Percentiles rank a stretch among this genome's conserved stretches.
Evolutionary conservation across 2,797 vertebrate genomes (phyloP).

Genomic region (Pseudochirops corinnae): DNA sequence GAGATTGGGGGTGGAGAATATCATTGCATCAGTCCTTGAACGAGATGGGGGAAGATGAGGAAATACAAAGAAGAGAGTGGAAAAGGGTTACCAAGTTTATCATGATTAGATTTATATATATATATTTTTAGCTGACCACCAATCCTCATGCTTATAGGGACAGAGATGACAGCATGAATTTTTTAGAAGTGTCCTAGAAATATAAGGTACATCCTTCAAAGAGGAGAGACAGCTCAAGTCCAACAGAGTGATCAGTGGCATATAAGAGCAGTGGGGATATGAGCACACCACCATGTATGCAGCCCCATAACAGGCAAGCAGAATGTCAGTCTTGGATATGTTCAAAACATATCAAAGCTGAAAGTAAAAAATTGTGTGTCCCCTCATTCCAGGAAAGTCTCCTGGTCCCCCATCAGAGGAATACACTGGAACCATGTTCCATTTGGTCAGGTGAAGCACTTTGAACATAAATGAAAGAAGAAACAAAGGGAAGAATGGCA

Average conservation of each 20-base stretch:
- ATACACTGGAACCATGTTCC: conserved; percentile 51
- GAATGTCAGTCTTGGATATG: too few species aligned
- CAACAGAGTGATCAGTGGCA: neutral
- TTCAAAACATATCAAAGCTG: too few species aligned
- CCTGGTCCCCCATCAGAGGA: conserved; percentile 32
- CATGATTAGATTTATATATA: neutral
- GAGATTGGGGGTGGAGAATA: neutral
- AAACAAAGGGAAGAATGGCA: neutral
- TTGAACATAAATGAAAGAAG: neutral
- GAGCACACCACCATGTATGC: too few species aligned
- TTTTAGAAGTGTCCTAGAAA: neutral
- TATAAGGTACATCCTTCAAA: neutral
- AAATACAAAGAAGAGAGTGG: neutral
- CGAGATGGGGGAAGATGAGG: neutral
- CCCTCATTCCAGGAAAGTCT: neutral
- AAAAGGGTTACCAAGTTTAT: neutral
- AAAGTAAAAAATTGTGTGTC: neutral
- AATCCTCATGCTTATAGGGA: neutral
- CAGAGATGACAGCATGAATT: neutral
- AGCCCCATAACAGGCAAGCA: too few species aligned
- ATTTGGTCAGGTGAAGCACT: conserved; percentile 36
- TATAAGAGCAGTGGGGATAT: neutral
- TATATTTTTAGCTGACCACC: neutral
- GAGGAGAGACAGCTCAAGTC: neutral
- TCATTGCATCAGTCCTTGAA: neutral